A percentile compares a stretch with the other conserved stretches of the same genome.
These are phyloP conservation scores for Capreolus pygargus DNA, from an alignment of 2,113 vertebrate species.

Conservation along the genomic window DNA sequence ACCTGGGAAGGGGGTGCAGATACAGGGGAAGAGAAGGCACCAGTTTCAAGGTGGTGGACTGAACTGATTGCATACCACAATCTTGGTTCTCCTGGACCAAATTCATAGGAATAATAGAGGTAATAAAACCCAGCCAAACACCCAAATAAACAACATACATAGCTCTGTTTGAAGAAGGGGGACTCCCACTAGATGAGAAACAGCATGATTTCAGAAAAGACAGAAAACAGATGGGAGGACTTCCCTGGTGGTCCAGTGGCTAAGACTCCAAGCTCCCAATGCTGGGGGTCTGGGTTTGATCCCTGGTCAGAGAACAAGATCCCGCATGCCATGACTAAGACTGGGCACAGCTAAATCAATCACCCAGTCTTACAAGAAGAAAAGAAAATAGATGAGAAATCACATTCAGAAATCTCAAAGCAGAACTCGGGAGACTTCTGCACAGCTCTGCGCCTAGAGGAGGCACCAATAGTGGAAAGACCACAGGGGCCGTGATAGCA, in stretches of 20 bases:
- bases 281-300: not conserved
- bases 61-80: not conserved
- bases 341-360: not conserved
- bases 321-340: fast-evolving
- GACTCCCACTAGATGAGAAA: not conserved
- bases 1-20: not conserved
- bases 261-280: not conserved
- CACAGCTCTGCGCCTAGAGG: fast-evolving
- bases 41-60: not conserved
- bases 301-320: not conserved
- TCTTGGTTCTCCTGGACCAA: not conserved
- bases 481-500: fast-evolving
- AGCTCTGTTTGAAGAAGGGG: not conserved
- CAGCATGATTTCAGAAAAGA: not conserved
- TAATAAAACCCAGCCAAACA: not conserved
- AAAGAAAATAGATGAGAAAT: not conserved
- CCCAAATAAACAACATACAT: not conserved
- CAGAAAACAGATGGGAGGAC: not conserved
- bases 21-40: not conserved
- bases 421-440: not conserved
- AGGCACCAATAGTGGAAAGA: not conserved
- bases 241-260: not conserved
- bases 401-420: not conserved
- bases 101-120: not conserved
- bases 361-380: not conserved